Conservation (phyloP, 1,140 invertebrate genomes). For the Pogonomyrmex californicus region DNA sequence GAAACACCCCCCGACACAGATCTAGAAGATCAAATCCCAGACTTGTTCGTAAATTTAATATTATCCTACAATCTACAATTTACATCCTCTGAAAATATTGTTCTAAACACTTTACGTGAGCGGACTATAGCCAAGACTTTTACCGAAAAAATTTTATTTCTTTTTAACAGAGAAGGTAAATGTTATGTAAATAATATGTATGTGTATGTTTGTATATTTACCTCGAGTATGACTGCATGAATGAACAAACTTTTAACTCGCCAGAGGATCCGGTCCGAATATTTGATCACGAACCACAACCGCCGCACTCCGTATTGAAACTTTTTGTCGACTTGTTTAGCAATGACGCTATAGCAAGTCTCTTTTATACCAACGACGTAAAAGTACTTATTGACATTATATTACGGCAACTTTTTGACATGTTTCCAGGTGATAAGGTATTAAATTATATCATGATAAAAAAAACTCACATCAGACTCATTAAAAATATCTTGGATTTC, state of each 20-base stretch:
- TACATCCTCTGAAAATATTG: constrained; percentile 90
- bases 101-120: constrained; percentile 91
- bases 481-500: constrained; percentile 25
- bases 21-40: constrained; percentile 93
- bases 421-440: constrained; percentile 95
- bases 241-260: constrained; percentile 28
- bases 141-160: constrained; percentile 95
- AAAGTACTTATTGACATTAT: constrained; percentile 97
- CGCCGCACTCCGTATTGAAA: constrained; percentile 95
- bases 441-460: constrained; percentile 58
- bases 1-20: constrained; percentile 93
- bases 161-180: constrained; percentile 96
- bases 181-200: constrained; percentile 10
- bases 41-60: constrained; percentile 94
- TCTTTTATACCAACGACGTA: constrained; percentile 97
- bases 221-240: not conserved
- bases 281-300: constrained; percentile 93
- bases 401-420: constrained; percentile 94
- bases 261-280: constrained; percentile 95
- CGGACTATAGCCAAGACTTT: constrained; percentile 93
- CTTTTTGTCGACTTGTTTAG: constrained; percentile 95
- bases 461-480: not conserved
- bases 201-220: too few relatives aligned
- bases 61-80: constrained; percentile 97
- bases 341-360: constrained; percentile 91